Percentiles rank a stretch among this genome's conserved stretches.
phyloP scores from a whole-genome alignment of 2,888 invertebrate species.

The Horisme vitalbata region DNA sequence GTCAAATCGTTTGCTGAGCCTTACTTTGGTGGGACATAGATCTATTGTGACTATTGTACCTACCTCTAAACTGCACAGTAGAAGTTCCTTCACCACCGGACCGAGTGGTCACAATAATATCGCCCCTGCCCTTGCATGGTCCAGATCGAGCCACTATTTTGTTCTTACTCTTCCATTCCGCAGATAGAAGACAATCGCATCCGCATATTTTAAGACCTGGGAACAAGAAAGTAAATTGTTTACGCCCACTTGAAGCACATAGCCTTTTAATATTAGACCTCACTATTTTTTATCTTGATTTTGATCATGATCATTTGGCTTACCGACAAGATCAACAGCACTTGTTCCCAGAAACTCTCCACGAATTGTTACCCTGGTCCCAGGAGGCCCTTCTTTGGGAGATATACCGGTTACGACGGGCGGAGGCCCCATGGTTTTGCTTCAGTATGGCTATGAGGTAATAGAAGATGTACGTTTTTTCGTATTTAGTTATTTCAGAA shows the following conservation, averaged over 20 bases:
- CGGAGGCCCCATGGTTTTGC: conserved; percentile 85
- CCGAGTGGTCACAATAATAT: conserved; percentile 94
- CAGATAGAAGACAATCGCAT: conserved; percentile 95
- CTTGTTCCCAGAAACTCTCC: conserved; percentile 97
- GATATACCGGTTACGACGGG: conserved; percentile 98
- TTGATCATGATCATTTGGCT: conserved; percentile 9
- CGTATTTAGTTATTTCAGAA: no score
- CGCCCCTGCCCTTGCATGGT: conserved; percentile 94
- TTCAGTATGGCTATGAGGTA: background rate
- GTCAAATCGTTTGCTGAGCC: no score
- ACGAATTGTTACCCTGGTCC: conserved; percentile 96
- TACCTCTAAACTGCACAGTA: conserved; percentile 93
- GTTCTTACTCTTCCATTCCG: conserved; percentile 98
- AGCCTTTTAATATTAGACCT: background rate
- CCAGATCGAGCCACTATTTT: conserved; percentile 98
- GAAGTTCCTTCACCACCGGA: conserved; percentile 94
- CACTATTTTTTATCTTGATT: background rate
- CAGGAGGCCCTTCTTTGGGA: conserved; percentile 99
- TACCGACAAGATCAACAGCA: conserved; percentile 93
- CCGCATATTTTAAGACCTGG: conserved; percentile 97
- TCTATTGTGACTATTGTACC: background rate
- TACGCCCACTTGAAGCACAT: conserved; percentile 19
- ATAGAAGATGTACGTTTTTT: no score
- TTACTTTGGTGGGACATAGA: background rate
- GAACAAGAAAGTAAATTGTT: conserved; percentile 7